phyloP scores from a whole-genome alignment of 2,888 invertebrate species.

The Folsomia manolachei region DNA sequence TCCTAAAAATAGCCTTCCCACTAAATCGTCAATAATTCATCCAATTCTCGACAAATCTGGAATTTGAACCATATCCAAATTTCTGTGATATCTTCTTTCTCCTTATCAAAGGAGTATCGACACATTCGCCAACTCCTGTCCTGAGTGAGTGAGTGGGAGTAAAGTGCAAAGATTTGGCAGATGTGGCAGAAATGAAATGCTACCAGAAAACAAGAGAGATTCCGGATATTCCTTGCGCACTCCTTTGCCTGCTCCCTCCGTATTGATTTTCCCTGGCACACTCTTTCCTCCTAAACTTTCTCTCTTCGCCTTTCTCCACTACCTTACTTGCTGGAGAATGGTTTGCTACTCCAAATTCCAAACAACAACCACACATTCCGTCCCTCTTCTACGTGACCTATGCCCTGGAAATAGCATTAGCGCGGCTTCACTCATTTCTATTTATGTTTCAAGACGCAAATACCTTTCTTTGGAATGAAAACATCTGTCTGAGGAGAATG shows the following conservation, averaged over 20 bases:
- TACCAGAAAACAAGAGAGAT: neutral
- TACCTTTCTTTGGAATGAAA: too few relatives aligned
- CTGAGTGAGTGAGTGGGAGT: too few relatives aligned
- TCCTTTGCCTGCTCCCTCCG: neutral
- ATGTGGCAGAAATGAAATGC: too few relatives aligned
- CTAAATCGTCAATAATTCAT: too few relatives aligned
- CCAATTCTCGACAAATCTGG: too few relatives aligned
- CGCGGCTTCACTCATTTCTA: neutral
- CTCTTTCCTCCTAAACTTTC: neutral
- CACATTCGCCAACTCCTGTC: too few relatives aligned
- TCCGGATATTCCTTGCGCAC: neutral
- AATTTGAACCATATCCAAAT: neutral
- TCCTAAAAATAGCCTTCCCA: too few relatives aligned
- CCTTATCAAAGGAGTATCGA: too few relatives aligned
- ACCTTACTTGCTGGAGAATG: neutral
- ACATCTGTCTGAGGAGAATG: neutral
- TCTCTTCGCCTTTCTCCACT: neutral
- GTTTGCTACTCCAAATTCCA: neutral
- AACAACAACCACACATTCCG: neutral
- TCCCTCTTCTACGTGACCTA: neutral
- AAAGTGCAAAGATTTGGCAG: too few relatives aligned
- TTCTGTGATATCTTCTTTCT: neutral
- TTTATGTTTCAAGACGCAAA: neutral
- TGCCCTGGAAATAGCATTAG: neutral
- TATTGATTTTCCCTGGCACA: constrained; percentile 8